These are phyloP conservation scores for Mamestra configurata DNA, from an alignment of 1,140 invertebrate species.

Conservation along the genomic window DNA sequence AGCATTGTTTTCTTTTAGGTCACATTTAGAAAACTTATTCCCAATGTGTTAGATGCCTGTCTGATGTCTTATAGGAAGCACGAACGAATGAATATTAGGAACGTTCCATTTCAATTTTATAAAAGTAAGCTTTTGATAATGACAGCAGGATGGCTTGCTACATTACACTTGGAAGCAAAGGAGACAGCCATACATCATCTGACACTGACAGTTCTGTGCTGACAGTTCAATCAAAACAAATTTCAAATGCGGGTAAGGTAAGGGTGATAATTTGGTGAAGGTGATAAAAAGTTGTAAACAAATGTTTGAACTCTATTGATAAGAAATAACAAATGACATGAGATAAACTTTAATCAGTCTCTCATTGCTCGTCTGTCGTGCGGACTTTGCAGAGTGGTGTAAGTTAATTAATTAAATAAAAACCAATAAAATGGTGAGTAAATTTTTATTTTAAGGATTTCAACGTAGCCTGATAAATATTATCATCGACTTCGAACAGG, in stretches of 20 bases:
- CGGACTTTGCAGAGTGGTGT: neutral
- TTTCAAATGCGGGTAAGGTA: neutral
- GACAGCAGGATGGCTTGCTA: neutral
- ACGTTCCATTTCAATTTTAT: neutral
- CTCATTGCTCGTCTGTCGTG: constrained; percentile 29
- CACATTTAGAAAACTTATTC: too few species aligned
- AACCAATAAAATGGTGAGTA: constrained; percentile 23
- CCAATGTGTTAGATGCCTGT: too few species aligned
- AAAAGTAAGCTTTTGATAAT: neutral
- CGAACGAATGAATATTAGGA: neutral
- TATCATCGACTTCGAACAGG: too few species aligned
- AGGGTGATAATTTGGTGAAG: neutral
- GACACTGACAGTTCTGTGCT: constrained; percentile 8
- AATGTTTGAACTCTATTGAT: neutral
- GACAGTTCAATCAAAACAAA: neutral
- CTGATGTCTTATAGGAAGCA: neutral
- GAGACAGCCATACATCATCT: neutral
- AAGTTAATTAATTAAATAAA: neutral
- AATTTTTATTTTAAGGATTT: neutral
- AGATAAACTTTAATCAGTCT: neutral
- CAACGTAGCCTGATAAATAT: too few species aligned
- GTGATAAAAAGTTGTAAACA: constrained; percentile 25
- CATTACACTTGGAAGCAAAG: neutral
- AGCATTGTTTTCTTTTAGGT: too few species aligned
- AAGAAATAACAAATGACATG: constrained; percentile 1